Evolutionary conservation across 2,888 invertebrate genomes (phyloP).

Genomic region (Junonia oenone): DNA sequence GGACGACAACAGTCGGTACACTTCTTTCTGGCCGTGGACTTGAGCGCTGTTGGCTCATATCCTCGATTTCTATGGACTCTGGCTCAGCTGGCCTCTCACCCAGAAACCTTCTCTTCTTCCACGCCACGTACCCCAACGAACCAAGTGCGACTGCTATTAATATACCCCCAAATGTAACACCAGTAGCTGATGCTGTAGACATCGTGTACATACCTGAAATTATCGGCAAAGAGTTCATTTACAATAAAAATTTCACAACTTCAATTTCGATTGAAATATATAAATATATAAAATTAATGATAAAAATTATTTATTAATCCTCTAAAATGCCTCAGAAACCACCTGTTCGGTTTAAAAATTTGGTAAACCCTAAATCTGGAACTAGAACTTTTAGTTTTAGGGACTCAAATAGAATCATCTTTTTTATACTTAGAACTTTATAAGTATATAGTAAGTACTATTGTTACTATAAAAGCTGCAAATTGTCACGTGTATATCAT

Average conservation of each 20-base stretch:
- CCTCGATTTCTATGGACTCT: constrained; percentile 47
- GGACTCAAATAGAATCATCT: too few species aligned
- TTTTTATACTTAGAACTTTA: too few species aligned
- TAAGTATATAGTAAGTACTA: too few species aligned
- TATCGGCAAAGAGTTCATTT: constrained; percentile 17
- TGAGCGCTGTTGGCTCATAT: constrained; percentile 29
- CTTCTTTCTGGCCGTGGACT: constrained; percentile 32
- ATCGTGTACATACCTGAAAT: constrained; percentile 57
- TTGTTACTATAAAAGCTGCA: too few species aligned
- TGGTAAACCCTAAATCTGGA: too few species aligned
- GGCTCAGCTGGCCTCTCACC: constrained; percentile 37
- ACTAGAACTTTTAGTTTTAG: too few species aligned
- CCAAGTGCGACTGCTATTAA: constrained; percentile 41
- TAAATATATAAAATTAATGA: background rate
- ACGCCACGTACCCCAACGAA: constrained; percentile 48
- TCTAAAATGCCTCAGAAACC: too few species aligned
- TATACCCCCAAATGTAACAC: constrained; percentile 54
- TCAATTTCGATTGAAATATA: background rate
- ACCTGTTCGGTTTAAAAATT: too few species aligned
- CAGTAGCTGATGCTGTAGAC: constrained; percentile 63
- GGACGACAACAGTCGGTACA: constrained; percentile 43
- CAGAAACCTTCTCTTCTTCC: constrained; percentile 51
- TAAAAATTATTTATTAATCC: too few species aligned
- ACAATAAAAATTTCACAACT: background rate
- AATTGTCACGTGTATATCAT: too few species aligned